Evolutionary conservation across 2,113 vertebrate genomes (phyloP).

Genomic region (Passer montanus): DNA sequence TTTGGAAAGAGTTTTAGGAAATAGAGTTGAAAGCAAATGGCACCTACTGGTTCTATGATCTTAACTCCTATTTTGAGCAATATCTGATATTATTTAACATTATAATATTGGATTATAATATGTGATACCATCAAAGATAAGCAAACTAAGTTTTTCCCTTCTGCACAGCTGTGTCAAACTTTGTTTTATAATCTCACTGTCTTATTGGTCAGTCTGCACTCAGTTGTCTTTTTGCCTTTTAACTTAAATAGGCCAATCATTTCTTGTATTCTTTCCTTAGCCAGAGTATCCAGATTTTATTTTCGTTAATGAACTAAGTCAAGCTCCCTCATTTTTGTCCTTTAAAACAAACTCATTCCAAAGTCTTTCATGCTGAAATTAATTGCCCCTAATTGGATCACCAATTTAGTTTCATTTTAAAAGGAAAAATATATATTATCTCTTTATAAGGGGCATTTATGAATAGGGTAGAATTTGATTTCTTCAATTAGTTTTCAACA

Average conservation of each 20-base stretch:
- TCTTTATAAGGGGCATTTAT: not conserved
- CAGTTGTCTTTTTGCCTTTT: not conserved
- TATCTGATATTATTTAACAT: not conserved
- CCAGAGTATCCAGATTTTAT: not conserved
- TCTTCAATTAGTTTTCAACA: not conserved
- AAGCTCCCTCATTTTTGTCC: not conserved
- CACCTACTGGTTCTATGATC: not conserved
- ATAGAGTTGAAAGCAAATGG: not conserved
- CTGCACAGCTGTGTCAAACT: not conserved
- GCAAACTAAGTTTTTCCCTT: not conserved
- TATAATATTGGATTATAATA: not conserved
- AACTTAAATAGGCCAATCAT: not conserved
- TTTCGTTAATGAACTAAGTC: not conserved
- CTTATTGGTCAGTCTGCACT: not conserved
- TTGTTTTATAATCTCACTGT: not conserved
- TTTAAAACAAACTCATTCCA: not conserved
- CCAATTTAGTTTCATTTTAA: not conserved
- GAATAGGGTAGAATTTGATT: not conserved
- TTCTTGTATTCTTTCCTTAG: not conserved
- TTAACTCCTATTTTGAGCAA: not conserved
- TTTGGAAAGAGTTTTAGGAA: not conserved
- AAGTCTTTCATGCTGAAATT: not conserved
- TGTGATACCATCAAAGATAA: not conserved
- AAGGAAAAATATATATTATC: not conserved
- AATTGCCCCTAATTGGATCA: not conserved